Evolutionary conservation across 1,140 invertebrate species (phyloP).

Genomic region (Triops cancriformis): DNA sequence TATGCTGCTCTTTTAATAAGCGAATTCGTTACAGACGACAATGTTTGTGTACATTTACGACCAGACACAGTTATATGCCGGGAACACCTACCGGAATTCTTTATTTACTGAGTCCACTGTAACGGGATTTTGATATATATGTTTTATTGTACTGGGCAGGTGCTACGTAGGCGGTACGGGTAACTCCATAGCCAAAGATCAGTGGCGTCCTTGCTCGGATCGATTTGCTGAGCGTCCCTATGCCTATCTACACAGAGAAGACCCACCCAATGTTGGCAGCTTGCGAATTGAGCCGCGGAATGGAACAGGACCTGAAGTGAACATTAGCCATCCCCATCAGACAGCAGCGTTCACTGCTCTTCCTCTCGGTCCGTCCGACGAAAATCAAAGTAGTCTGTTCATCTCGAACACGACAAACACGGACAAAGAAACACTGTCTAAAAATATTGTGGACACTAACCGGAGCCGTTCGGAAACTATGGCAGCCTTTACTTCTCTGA

Average conservation of each 20-base stretch:
- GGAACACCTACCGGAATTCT: too few relatives aligned
- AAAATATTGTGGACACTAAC: neutral
- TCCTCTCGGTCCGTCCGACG: neutral
- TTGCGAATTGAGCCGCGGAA: neutral
- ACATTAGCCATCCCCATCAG: neutral
- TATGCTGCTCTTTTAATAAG: too few relatives aligned
- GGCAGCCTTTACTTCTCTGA: neutral
- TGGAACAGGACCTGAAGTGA: neutral
- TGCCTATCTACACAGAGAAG: constrained; percentile 53
- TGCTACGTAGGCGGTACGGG: constrained; percentile 57
- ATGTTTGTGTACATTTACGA: too few relatives aligned
- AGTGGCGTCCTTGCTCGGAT: constrained; percentile 74
- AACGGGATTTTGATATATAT: neutral
- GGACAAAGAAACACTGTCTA: neutral
- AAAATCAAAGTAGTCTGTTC: neutral
- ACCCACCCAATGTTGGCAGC: constrained; percentile 46
- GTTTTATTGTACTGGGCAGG: constrained; percentile 43
- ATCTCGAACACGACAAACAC: neutral
- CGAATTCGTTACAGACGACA: too few relatives aligned
- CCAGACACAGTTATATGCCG: too few relatives aligned
- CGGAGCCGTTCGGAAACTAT: neutral
- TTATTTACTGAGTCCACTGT: neutral
- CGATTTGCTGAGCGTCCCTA: constrained; percentile 59
- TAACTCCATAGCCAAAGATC: constrained; percentile 47
- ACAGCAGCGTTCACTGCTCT: neutral